These are phyloP conservation scores for Cebidichthys violaceus DNA, from an alignment of 2,113 vertebrate species.

Conservation along the genomic window DNA sequence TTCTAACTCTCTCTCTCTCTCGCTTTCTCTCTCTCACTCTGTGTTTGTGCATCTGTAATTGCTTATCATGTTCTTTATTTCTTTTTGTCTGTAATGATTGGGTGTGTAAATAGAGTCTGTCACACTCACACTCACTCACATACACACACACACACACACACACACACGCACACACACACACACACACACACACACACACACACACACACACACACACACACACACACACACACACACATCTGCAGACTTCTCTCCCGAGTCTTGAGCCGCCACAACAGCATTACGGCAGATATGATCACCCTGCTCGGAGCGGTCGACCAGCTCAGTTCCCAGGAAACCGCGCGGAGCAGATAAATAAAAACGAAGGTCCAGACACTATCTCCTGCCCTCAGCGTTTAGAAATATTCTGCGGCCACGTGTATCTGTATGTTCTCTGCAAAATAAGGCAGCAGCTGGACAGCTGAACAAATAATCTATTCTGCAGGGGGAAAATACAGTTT, in stretches of 20 bases:
- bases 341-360: conserved; percentile 69
- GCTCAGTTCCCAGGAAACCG: conserved; percentile 64
- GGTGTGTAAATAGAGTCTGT: conserved; percentile 62
- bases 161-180: conserved; percentile 16
- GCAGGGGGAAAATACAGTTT: not conserved
- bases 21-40: not conserved
- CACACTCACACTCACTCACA: conserved; percentile 37
- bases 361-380: conserved; percentile 66
- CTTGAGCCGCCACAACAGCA: conserved; percentile 53
- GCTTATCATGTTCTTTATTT: conserved; percentile 60
- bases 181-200: conserved; percentile 18
- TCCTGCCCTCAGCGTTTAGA: conserved; percentile 52
- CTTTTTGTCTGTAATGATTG: conserved; percentile 59
- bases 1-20: conserved; percentile 32
- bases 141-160: conserved; percentile 26
- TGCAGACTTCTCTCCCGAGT: conserved; percentile 44
- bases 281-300: conserved; percentile 73
- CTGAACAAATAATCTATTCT: conserved; percentile 50
- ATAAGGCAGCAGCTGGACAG: conserved; percentile 45
- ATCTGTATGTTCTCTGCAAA: conserved; percentile 47
- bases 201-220: conserved; percentile 22
- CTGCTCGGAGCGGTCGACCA: conserved; percentile 53
- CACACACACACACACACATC: conserved; percentile 3
- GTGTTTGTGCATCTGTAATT: conserved; percentile 56
- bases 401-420: conserved; percentile 41